Evolutionary conservation across 2,797 vertebrate genomes (phyloP), one percentile per base, ranked within the genome.

Genomic region (Zenarchopterus dispar): DNA sequence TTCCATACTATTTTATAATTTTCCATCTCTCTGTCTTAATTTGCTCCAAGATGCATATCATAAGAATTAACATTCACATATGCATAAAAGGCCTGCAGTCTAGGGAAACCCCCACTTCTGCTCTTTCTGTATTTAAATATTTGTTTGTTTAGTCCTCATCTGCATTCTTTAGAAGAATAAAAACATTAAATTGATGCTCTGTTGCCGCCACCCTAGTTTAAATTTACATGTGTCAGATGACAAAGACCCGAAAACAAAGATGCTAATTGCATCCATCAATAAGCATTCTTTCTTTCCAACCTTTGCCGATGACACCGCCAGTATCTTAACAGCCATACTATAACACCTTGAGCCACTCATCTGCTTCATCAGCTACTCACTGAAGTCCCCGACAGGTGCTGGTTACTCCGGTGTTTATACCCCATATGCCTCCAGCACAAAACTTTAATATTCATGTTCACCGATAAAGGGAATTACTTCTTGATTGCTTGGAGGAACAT

Each of bases 401-500:
- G 72, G 72, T 64, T 79, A 84, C 61, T 26, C 65, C 47, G 26
- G 68, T 70, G 76, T 83, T 86, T 87, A 85, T 70, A 74, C 73
- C 55, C 72, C 41, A 26, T 21, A 72, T 84, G 82, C 87, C 89
- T 85, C 73, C 16, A 75, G 87, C 79, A 24, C 76, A 68, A 77
- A 88, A 88, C 84, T 84, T 91, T 88, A 89, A 90, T 89, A 92
- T 91, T 88, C 87, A 90, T 89, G 84, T 77, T 56, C 67, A 77
- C 77, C 73, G 88, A 89, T 91, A 90, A 90, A 89, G 82, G 85
- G 87, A 89, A 90, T 89, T 87, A 90, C 87, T 89, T 90, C 77
- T 89, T 87, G 84, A 89, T 85, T 87, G 88, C 91, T 89, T 67
- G 81, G 85, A 89, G 85, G 84, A 88, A 88, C 84, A 86, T 58